Percentiles rank a stretch among this genome's conserved stretches.
phyloP scores from a whole-genome alignment of 2,888 invertebrate genomes.

The Scaptomyza caliginosa region DNA sequence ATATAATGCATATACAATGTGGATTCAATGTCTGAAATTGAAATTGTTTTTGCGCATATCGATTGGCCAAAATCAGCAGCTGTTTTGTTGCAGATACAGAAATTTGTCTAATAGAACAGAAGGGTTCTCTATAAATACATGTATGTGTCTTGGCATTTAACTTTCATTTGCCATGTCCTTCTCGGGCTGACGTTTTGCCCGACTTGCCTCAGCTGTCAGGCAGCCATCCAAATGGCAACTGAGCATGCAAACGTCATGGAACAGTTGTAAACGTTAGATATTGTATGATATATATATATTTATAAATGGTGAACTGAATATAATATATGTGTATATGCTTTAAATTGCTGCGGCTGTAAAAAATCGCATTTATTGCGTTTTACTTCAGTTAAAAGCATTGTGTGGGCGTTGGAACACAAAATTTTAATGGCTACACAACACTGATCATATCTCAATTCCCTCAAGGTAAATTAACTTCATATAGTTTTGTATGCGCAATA shows the following conservation, averaged over 20 bases:
- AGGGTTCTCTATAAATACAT: conserved; percentile 4
- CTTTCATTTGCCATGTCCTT: conserved; percentile 55
- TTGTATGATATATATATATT: conserved; percentile 25
- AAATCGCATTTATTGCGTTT: conserved; percentile 31
- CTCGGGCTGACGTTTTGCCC: conserved; percentile 19
- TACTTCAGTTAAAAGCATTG: conserved; percentile 20
- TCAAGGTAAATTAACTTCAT: conserved; percentile 6
- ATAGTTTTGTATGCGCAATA: conserved; percentile 34
- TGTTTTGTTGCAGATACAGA: conserved; percentile 56
- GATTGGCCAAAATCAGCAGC: conserved; percentile 72
- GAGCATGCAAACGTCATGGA: conserved; percentile 78
- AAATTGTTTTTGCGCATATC: conserved; percentile 57
- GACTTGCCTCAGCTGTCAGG: conserved; percentile 59
- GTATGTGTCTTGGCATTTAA: conserved; percentile 50
- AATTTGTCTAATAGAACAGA: conserved; percentile 9
- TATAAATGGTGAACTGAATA: conserved; percentile 15
- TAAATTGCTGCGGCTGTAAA: conserved; percentile 15
- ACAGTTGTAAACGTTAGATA: conserved; percentile 64
- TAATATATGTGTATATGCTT: background rate
- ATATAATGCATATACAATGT: background rate
- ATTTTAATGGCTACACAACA: conserved; percentile 36
- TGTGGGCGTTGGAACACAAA: conserved; percentile 34
- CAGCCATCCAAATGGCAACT: conserved; percentile 72
- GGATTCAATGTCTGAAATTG: conserved; percentile 26
- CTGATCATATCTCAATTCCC: conserved; percentile 20